Conservation (phyloP, 1,140 invertebrate genomes). For the Meloidogyne exigua region DNA sequence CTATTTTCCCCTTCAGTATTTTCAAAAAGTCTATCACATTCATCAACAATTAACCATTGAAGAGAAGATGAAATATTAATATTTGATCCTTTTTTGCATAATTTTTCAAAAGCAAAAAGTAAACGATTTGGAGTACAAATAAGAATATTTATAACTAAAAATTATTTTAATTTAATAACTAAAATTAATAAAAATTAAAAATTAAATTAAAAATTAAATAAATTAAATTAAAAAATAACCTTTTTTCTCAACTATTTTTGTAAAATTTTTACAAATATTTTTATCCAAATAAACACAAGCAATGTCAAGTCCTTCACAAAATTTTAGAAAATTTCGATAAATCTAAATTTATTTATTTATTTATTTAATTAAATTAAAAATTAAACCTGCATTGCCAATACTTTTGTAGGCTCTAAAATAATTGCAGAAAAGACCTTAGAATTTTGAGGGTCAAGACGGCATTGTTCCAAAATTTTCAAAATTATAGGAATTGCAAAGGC, state of each 20-base stretch:
- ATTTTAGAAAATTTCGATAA: slow-evolving; percentile 51
- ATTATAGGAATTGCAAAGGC: slow-evolving; percentile 68
- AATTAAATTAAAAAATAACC: neutral
- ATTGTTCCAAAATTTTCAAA: slow-evolving; percentile 67
- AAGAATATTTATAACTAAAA: slow-evolving; percentile 73
- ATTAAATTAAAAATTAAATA: slow-evolving; percentile 20
- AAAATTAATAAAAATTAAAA: neutral
- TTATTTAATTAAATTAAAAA: neutral
- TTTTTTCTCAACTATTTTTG: neutral
- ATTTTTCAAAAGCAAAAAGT: slow-evolving; percentile 78
- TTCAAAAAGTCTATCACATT: slow-evolving; percentile 62
- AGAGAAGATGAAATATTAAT: slow-evolving; percentile 16
- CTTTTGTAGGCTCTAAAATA: slow-evolving; percentile 85
- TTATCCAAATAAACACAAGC: slow-evolving; percentile 30
- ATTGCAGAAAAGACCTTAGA: slow-evolving; percentile 74
- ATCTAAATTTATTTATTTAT: slow-evolving; percentile 43
- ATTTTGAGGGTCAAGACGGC: slow-evolving; percentile 29
- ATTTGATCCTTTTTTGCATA: slow-evolving; percentile 1
- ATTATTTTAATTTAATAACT: too few species aligned
- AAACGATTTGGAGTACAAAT: slow-evolving; percentile 93
- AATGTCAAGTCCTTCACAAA: slow-evolving; percentile 37
- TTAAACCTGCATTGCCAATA: slow-evolving; percentile 83
- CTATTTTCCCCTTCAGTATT: slow-evolving; percentile 51
- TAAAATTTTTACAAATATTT: neutral
- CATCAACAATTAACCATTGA: slow-evolving; percentile 61